These are phyloP conservation scores for Drosophila atroscutellata DNA, from an alignment of 2,888 invertebrate genomes.

Conservation along the genomic window DNA sequence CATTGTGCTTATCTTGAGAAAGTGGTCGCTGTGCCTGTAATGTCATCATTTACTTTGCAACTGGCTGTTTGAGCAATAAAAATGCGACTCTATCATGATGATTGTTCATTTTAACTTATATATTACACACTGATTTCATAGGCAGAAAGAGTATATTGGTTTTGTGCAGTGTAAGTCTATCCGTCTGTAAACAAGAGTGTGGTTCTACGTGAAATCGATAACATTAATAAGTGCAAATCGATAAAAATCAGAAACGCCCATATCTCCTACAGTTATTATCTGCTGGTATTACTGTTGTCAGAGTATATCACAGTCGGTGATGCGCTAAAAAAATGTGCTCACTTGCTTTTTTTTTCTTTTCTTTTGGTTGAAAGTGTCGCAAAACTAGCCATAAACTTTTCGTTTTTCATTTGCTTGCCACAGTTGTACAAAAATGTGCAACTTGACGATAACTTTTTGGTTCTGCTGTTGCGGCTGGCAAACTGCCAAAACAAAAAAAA, in stretches of 20 bases:
- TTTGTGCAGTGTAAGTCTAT: not conserved
- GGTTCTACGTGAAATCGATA: too few species aligned
- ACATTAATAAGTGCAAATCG: too few species aligned
- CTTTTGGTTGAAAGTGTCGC: slow-evolving; percentile 19
- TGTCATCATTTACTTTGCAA: slow-evolving; percentile 25
- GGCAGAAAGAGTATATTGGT: not conserved
- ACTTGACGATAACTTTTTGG: slow-evolving; percentile 26
- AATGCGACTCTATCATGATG: slow-evolving; percentile 3
- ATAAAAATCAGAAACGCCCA: not conserved
- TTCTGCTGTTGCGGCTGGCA: slow-evolving; percentile 40
- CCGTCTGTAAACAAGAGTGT: not conserved
- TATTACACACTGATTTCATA: not conserved
- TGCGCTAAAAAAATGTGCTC: fast-evolving
- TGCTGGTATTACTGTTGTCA: not conserved
- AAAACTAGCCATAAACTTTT: slow-evolving; percentile 22
- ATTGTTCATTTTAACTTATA: slow-evolving; percentile 5
- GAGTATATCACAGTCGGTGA: not conserved
- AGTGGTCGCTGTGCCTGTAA: slow-evolving; percentile 1
- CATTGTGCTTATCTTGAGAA: not conserved
- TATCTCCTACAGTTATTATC: too few species aligned
- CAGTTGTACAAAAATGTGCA: slow-evolving; percentile 40
- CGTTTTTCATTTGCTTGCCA: slow-evolving; percentile 23
- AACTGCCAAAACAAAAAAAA: slow-evolving; percentile 43
- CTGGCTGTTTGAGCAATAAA: slow-evolving; percentile 30
- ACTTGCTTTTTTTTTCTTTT: not conserved